Evolutionary conservation across 2,888 invertebrate genomes (phyloP), one percentile per base, ranked within the genome.

Genomic region (Sarcophaga variegata): DNA sequence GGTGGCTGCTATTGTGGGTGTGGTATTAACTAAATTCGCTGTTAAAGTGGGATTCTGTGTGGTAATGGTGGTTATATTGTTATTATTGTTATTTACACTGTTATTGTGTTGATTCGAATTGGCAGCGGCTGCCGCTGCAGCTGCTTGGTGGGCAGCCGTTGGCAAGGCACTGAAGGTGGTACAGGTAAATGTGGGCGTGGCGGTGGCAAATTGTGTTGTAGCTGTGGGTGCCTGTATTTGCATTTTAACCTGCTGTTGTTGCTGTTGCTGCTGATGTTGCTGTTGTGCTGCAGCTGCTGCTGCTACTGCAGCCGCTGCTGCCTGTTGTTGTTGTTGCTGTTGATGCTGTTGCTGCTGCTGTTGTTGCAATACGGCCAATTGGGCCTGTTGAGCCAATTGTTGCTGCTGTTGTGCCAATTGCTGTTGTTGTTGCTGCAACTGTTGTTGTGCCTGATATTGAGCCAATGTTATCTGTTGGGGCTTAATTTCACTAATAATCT

Each of bases 401-500:
- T 47, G 90, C 49, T 89, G 89, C 45, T 89, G 90, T 66, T 90
- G 90, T 12, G 88, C 89, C n/a, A 88, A 77, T 67, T 88, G 88
- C 37, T 88, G 88, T 17, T 88, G 88, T n/a, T 89, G 89, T 59
- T 88, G 89, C 74, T 92, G 90, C 85, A 91, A 90, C 77, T 92
- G 91, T 83, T 92, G 92, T 86, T 93, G 92, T 60, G 92, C 92
- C 89, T 92, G 92, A 75, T 92, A 92, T 85, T 92, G 92, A 4
- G 92, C 93, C 82, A 92, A 83, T 3, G 92, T 92, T 12, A 92
- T 92, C 77, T 92, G 92, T 85, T 92, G 92, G 1, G 92, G 90
- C 83, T 93, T 92, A 27, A 92, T 91, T 87, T 93, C 92, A 81
- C 92, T 91, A 72, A 93, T 92, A 71, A 93, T 92, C 88, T 93